phyloP scores from a whole-genome alignment of 2,888 invertebrate species.

The Baccha elongata region DNA sequence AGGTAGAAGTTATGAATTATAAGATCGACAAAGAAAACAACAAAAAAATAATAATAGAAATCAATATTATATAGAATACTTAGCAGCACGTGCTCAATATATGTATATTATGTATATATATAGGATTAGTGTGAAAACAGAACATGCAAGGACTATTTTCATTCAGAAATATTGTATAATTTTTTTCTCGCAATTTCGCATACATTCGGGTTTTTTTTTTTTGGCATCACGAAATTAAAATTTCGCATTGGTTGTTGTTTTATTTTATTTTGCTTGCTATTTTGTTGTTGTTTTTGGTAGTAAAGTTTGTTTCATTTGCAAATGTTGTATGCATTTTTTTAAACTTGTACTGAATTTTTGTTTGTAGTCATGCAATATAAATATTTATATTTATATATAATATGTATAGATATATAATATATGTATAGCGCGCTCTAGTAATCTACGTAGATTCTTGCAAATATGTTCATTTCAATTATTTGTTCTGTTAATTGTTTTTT shows the following conservation, averaged over 20 bases:
- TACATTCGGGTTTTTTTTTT: conserved; percentile 55
- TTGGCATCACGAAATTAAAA: conserved; percentile 39
- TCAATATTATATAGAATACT: conserved; percentile 54
- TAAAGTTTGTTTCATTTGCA: conserved; percentile 42
- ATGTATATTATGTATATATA: conserved; percentile 52
- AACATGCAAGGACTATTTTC: conserved; percentile 73
- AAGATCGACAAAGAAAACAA: conserved; percentile 42
- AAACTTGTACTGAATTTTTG: conserved; percentile 50
- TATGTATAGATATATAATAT: conserved; percentile 33
- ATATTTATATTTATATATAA: conserved; percentile 37
- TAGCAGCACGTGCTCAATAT: conserved; percentile 71
- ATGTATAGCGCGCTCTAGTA: conserved; percentile 64
- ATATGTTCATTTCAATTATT: conserved; percentile 50
- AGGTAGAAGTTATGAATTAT: conserved; percentile 42
- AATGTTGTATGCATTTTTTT: conserved; percentile 46
- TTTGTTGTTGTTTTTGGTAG: conserved; percentile 29
- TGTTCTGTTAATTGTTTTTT: conserved; percentile 31
- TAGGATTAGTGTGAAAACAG: conserved; percentile 72
- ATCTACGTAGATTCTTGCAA: conserved; percentile 65
- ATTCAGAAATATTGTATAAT: conserved; percentile 63
- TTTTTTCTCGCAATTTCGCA: conserved; percentile 52
- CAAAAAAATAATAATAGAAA: conserved; percentile 31
- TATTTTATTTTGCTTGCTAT: conserved; percentile 50
- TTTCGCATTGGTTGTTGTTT: conserved; percentile 25
- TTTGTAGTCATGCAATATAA: conserved; percentile 68